Conservation (phyloP, 1,140 invertebrate species). For the Lucilia cuprina region DNA sequence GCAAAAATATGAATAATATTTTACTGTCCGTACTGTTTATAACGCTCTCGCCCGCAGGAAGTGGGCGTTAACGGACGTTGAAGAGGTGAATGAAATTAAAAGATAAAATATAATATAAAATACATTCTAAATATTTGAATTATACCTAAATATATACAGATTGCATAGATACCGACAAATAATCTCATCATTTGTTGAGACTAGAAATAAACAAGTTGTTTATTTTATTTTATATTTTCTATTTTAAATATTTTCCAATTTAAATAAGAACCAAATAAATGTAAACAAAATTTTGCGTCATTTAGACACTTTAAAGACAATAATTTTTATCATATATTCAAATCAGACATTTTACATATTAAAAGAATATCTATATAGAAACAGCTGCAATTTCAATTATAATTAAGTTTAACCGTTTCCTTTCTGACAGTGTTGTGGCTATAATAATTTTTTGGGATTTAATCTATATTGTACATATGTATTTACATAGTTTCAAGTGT, state of each 20-base stretch:
- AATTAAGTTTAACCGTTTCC: too few species aligned
- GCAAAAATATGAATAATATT: neutral
- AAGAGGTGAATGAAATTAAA: neutral
- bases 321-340: too few species aligned
- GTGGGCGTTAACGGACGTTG: neutral
- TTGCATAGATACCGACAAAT: neutral
- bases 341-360: too few species aligned
- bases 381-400: too few species aligned
- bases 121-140: neutral
- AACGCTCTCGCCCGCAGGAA: neutral
- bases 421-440: too few species aligned
- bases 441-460: too few species aligned
- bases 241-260: neutral
- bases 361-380: too few species aligned
- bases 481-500: too few species aligned
- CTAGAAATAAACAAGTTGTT: neutral
- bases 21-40: neutral
- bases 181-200: neutral
- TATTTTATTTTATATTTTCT: neutral
- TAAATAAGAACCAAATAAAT: neutral
- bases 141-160: neutral
- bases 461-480: too few species aligned
- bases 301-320: neutral
- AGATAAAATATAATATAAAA: neutral
- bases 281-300: neutral